Percentiles rank a stretch among this genome's conserved stretches.
Evolutionary conservation across 2,888 invertebrate genomes (phyloP).

Genomic region (Scotopteryx bipunctaria): DNA sequence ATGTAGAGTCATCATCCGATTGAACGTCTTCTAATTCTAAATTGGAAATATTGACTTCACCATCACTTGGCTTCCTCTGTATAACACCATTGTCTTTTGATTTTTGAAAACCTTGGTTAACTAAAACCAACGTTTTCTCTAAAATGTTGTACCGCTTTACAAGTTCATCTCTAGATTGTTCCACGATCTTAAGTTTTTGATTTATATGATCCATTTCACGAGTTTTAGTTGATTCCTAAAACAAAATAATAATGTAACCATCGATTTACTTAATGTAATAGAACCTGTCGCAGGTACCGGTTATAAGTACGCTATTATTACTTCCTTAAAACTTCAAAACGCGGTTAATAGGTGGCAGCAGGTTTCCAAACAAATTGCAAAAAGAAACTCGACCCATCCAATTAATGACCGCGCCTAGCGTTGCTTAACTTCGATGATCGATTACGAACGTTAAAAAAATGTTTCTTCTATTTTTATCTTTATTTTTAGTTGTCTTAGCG

Average conservation of each 20-base stretch:
- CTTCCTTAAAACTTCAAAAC: too few species aligned
- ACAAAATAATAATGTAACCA: neutral
- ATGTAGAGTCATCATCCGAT: constrained; percentile 63
- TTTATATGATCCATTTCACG: constrained; percentile 61
- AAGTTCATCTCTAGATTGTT: constrained; percentile 56
- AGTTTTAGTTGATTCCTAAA: constrained; percentile 57
- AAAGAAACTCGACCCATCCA: too few species aligned
- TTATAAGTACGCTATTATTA: too few species aligned
- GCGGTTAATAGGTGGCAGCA: too few species aligned
- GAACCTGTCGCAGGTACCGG: too few species aligned
- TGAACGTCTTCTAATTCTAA: constrained; percentile 61
- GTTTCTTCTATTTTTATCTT: too few species aligned
- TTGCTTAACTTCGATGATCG: too few species aligned
- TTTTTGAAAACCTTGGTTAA: constrained; percentile 65
- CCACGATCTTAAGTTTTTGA: constrained; percentile 57
- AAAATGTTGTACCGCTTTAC: constrained; percentile 59
- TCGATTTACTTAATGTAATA: too few species aligned
- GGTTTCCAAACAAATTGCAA: too few species aligned
- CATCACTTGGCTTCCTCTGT: constrained; percentile 35
- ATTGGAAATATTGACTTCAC: constrained; percentile 37
- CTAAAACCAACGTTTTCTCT: constrained; percentile 61
- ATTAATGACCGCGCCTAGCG: too few species aligned
- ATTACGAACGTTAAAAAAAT: too few species aligned
- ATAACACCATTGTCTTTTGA: constrained; percentile 29
- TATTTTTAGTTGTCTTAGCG: too few species aligned